Evolutionary conservation across 2,888 invertebrate genomes (phyloP), one percentile per base, ranked within the genome.

Genomic region (Allolobophora icterica): DNA sequence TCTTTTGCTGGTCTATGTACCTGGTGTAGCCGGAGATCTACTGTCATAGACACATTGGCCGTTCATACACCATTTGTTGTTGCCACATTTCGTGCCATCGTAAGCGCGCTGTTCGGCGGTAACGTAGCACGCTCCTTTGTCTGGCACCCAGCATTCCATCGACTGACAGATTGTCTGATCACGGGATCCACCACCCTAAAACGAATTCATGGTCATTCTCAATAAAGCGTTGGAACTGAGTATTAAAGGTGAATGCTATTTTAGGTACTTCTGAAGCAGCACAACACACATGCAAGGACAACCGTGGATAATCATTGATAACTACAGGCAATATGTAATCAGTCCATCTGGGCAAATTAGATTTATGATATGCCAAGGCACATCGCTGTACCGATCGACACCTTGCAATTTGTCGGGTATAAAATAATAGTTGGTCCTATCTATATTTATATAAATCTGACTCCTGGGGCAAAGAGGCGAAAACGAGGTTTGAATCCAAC

Each of bases 101-200:
- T 8, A 34, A 5, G 87, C 87, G 1, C 87, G 34, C 35, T 87
- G 87, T 24, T 87, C 87, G 24, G 38, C 24, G 1, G 15, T 34
- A 35, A 30, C 35, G 15, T 24, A 34, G 35, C 87, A 94, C 90
- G 92, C 92, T 91, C 92, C 92, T n/a, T 93, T 92, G 89, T 89
- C 91, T 5, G 94, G 93, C 90, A 93, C 93, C 89, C 93, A 93
- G 52, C 94, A 94, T 87, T 93, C 93, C 93, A 94, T 93, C 91
- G 93, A 92, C 90, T 93, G 93, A 90, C 94, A 94, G 92, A 87
- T 87, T 17, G 34, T 87, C 87, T 87, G 87, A 38, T 87, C 87
- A 19, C 87, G 34, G 4, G 87, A 87, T 87, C 87, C 52, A 21
- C 52, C 87, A 71, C 71, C 71, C 71, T 71, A n/a, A 30, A 71